Conservation (phyloP, 2,797 vertebrate genomes). For the Poecilia velifera region DNA sequence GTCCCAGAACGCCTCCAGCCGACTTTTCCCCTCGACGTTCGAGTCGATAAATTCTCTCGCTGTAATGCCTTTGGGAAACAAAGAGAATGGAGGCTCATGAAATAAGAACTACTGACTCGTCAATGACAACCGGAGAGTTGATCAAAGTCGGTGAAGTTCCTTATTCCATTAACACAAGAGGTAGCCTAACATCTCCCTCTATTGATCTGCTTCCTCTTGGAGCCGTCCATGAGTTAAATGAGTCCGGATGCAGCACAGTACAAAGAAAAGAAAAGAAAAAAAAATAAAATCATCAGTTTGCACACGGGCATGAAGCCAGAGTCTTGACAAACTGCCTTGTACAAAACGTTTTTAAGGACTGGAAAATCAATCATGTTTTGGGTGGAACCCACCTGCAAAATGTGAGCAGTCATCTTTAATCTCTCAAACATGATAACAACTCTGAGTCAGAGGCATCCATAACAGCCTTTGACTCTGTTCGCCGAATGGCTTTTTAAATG, state of each 20-base stretch:
- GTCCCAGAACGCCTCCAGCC: constrained; percentile 79
- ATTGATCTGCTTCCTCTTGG: constrained; percentile 52
- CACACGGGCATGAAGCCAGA: constrained; percentile 21
- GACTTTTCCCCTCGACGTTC: constrained; percentile 67
- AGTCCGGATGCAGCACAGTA: constrained; percentile 29
- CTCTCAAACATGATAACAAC: constrained; percentile 75
- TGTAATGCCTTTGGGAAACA: constrained; percentile 78
- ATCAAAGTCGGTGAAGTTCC: constrained; percentile 64
- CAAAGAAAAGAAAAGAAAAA: constrained; percentile 21
- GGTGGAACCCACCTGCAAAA: constrained; percentile 48
- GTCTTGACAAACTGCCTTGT: constrained; percentile 21
- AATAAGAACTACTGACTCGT: constrained; percentile 51
- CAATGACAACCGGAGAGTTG: constrained; percentile 60
- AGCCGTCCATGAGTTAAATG: constrained; percentile 41
- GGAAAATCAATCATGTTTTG: constrained; percentile 50
- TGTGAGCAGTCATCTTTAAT: constrained; percentile 70
- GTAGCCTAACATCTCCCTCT: constrained; percentile 42
- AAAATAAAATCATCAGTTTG: constrained; percentile 8
- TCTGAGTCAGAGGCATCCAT: constrained; percentile 66
- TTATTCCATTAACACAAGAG: constrained; percentile 56
- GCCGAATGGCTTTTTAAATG: constrained; percentile 81
- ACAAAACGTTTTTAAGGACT: constrained; percentile 45
- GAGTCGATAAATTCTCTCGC: constrained; percentile 84
- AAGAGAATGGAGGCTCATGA: constrained; percentile 46
- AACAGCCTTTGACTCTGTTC: constrained; percentile 69